Conservation (phyloP, 2,797 vertebrate genomes). For the Tympanoctomys barrerae region DNA sequence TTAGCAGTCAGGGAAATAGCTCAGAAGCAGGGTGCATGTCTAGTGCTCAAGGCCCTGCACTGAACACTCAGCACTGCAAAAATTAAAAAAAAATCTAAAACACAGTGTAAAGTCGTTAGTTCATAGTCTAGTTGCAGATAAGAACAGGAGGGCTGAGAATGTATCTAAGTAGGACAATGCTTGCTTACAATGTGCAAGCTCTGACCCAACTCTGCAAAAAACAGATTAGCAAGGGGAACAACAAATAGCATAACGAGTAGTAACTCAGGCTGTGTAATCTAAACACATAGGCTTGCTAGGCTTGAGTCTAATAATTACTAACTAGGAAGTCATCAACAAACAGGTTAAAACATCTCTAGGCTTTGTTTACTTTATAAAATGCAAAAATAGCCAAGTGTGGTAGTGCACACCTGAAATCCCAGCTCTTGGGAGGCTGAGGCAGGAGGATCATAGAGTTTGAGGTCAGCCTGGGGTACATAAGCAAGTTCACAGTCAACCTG, state of each 20-base stretch:
- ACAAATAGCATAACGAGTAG: background rate
- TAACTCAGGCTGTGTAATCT: conserved; percentile 29
- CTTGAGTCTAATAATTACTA: conserved; percentile 51
- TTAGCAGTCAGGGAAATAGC: background rate
- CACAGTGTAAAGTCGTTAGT: conserved; percentile 56
- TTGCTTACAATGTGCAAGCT: background rate
- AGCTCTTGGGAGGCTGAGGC: background rate
- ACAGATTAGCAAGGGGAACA: conserved; percentile 46
- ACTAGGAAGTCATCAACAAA: background rate
- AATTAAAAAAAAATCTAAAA: background rate
- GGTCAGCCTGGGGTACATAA: background rate
- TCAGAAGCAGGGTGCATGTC: background rate
- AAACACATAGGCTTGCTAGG: background rate
- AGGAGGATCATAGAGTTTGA: background rate
- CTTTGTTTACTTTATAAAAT: conserved; percentile 31
- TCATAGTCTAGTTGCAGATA: conserved; percentile 62
- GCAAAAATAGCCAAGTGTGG: background rate
- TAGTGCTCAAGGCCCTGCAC: background rate
- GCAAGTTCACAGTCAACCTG: background rate
- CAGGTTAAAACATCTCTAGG: conserved; percentile 55
- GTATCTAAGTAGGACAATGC: background rate
- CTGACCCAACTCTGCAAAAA: background rate
- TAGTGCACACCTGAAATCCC: background rate
- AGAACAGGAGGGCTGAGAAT: background rate
- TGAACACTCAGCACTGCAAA: background rate